Evolutionary conservation across 2,797 vertebrate genomes (phyloP), one percentile per base, ranked within the genome.

Genomic region (Psittacula derbiana): DNA sequence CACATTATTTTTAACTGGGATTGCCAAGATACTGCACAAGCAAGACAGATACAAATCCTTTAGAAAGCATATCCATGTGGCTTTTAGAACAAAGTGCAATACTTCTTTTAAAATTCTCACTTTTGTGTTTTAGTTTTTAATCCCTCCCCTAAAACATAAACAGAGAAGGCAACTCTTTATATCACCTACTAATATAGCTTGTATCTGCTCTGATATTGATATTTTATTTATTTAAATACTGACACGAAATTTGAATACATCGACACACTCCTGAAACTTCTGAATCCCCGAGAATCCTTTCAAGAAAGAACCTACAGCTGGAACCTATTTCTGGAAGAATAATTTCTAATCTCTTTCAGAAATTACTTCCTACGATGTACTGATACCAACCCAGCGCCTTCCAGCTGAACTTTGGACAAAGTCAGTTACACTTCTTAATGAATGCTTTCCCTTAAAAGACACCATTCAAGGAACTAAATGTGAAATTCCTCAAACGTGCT

Each of bases 341-440:
- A 62, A 52, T 41, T 86, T 52, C 36, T 64, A 27, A 76, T 46
- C 9, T 24, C 8, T 33, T 57, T 19, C 31, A 60, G 10, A 71
- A 86, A 64, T 33, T 8, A 47, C 47, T 50, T 50, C 38, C 15
- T n/a, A 47, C 1, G 3, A 64, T 8, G 20, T 7, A 78, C 11
- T 33, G 36, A 78, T 21, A 71, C 28, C 49, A 57, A 57, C 5
- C 5, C 57, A 33, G 33, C 12, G 46, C 17, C 20, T 24, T 52
- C 19, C 17, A 60, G 13, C 10, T n/a, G 72, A 83, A 57, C 52
- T 80, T 64, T 2, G 49, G 20, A 55, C 21, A 67, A 60, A 78
- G 70, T 17, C 43, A 11, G 36, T 52, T 49, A n/a, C 0, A 0
- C 53, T 31, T 47, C 43, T 33, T 17, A 38, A 49, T 1, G 38